Conservation (phyloP, 2,888 invertebrate species). For the Drosophila nr. perissopoda region DNA sequence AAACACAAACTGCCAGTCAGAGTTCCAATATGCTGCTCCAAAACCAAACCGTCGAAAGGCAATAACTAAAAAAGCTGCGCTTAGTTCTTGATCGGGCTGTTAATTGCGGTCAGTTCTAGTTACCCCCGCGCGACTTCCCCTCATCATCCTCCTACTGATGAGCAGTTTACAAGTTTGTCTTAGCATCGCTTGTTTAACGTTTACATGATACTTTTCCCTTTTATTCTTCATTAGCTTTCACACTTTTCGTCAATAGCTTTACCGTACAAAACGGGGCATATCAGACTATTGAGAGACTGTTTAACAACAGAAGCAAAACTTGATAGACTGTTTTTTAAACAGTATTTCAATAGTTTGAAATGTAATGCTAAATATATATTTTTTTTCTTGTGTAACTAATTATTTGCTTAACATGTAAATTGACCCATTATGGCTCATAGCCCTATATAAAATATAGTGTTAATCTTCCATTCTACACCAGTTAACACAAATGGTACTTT, state of each 20-base stretch:
- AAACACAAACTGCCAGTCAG: conserved; percentile 61
- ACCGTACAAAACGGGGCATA: not conserved
- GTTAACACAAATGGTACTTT: not conserved
- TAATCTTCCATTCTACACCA: not conserved
- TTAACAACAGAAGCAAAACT: not conserved
- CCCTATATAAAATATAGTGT: not conserved
- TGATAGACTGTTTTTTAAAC: not conserved
- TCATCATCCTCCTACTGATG: not conserved
- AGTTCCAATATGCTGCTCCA: conserved; percentile 34
- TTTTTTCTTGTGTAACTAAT: not conserved
- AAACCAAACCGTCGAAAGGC: conserved; percentile 23
- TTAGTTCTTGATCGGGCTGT: conserved; percentile 51
- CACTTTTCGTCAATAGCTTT: conserved; percentile 45
- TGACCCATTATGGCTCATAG: not conserved
- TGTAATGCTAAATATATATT: too few species aligned
- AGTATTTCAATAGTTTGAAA: not conserved
- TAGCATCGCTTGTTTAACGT: conserved; percentile 29
- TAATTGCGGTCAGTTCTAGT: conserved; percentile 57
- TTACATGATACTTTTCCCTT: conserved; percentile 43
- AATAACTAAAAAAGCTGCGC: conserved; percentile 27
- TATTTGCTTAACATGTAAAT: not conserved
- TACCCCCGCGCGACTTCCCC: not conserved
- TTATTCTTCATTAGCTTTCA: conserved; percentile 71
- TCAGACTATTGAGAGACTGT: not conserved
- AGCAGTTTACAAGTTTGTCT: conserved; percentile 36